Evolutionary conservation across 2,888 invertebrate genomes (phyloP), one percentile per base, ranked within the genome.

Genomic region (Timandra comae): DNA sequence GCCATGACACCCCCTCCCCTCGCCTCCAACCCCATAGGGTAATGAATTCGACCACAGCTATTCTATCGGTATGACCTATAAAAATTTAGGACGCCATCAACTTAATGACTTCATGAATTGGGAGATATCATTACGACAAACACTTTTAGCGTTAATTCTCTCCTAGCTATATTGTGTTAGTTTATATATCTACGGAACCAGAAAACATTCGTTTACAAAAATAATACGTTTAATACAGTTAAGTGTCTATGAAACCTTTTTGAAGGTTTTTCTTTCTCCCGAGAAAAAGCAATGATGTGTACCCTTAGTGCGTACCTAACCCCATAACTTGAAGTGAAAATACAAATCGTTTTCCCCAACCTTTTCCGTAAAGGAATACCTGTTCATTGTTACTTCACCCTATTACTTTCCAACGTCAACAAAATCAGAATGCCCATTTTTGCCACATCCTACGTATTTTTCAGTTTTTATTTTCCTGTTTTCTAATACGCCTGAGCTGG

Each of bases 11-110:
- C 55, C 56, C 58, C 41, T 36, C 36, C 46, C 45, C 55, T 43
- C 54, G 52, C 56, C 43, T 55, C 53, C 51, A 65, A 65, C 70
- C 73, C 76, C 74, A 77, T 80, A 69, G 71, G 68, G 65, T 77
- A 78, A 80, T 76, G 73, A 77, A 75, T 75, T 75, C 74, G 71
- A 70, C 77, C 77, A 74, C 67, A 58, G 52, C 63, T 59, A 51
- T 64, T 67, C 67, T 66, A 69, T 76, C 63, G 65, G 61, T 69
- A 72, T 73, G 73, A 73, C 75, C 78, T 75, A 77, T 74, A 77
- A 77, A 78, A 74, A 76, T 75, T 73, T 72, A 70, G 69, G 65
- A 54, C 70, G 60, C 69, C 66, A 70, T 69, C 60, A 56, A 45
- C 61, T 60, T 65, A 60, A 70, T 64, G 60, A 62, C 52, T 64